phyloP scores from a whole-genome alignment of 2,888 invertebrate genomes.

The Cheiracanthium punctorium region DNA sequence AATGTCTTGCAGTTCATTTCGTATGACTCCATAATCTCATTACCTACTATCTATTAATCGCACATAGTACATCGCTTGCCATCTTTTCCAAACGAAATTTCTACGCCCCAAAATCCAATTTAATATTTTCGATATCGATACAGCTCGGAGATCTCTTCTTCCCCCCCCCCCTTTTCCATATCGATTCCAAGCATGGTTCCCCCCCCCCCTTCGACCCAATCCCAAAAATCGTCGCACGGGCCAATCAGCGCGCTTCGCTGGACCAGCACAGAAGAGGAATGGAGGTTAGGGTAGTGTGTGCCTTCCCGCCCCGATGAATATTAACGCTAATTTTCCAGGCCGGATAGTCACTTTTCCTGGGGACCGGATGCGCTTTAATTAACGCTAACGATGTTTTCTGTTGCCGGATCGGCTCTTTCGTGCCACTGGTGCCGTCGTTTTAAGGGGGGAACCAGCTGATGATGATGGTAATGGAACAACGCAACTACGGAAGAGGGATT shows the following conservation, averaged over 20 bases:
- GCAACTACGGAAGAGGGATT: neutral
- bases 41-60: no score
- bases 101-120: neutral
- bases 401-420: conserved; percentile 7
- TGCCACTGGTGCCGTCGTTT: neutral
- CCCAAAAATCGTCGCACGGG: neutral
- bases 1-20: neutral
- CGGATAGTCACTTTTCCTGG: conserved; percentile 32
- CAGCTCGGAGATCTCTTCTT: neutral
- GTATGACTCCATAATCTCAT: neutral
- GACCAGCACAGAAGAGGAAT: conserved; percentile 23
- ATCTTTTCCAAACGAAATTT: neutral
- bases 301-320: conserved; percentile 36
- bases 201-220: neutral
- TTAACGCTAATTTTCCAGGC: conserved; percentile 57
- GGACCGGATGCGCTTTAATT: conserved; percentile 61
- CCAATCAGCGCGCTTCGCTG: conserved; percentile 60
- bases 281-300: neutral
- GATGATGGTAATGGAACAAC: neutral
- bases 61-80: neutral
- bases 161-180: neutral
- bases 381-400: conserved; percentile 63
- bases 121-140: neutral
- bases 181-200: neutral
- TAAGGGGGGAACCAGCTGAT: neutral